Evolutionary conservation across 2,888 invertebrate species (phyloP), one percentile per base, ranked within the genome.

Genomic region (Sarcophaga caerulescens): DNA sequence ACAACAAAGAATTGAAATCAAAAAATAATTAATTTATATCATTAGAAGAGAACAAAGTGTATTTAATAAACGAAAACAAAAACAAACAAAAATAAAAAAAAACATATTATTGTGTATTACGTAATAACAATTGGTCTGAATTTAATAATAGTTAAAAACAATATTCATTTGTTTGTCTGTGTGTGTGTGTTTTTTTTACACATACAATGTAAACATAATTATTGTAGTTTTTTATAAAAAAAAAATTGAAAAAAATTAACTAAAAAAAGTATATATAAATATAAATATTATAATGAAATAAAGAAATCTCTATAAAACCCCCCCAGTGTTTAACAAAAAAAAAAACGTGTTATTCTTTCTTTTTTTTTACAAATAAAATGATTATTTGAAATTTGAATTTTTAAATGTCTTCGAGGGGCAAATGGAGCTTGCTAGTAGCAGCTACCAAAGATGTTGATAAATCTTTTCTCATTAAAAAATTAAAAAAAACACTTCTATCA

Each of bases 91-190:
- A n/a, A n/a, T n/a, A n/a, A 35, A 6, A 6, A 8, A 68, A 62
- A 74, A 79, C 73, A 83, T 78, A 78, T 35, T 35, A 35, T 77
- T 52, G 25, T 77, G 62, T 62, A 78, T 62, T 77, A 68, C 69
- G 75, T 70, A 70, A 70, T 77, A 86, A 78, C 81, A 83, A 84
- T 86, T 84, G 85, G 81, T 84, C 85, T 86, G 86, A 86, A 86
- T 78, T 81, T 86, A 65, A 86, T 78, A 86, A 81, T 84, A 81
- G 75, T 84, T 77, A 81, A 83, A 83, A 83, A 83, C 59, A 73
- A 77, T 62, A 52, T 78, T 21, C 45, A 70, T 35, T 75, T 75
- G 35, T 68, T 78, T 66, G 45, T 73, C 14, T 52, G 17, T 52
- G 17, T 11, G 52, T 52, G 35, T 35, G 35, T 35, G 19, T 65